Evolutionary conservation across 1,140 invertebrate genomes (phyloP).

Genomic region (Polypedilum pembai): DNA sequence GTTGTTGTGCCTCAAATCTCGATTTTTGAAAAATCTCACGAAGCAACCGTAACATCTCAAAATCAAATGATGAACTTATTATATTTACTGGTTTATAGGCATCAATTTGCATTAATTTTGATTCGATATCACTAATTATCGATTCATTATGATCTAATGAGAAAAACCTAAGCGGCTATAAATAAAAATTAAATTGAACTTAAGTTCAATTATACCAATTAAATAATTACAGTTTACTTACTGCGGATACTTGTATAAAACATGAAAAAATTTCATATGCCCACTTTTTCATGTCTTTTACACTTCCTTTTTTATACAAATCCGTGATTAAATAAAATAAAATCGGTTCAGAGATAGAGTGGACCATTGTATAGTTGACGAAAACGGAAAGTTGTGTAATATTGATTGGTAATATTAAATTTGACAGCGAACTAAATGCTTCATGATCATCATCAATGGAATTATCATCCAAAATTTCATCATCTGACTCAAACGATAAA

Average conservation of each 20-base stretch:
- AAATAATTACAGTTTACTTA: neutral
- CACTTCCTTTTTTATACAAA: conserved; percentile 65
- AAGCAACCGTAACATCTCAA: neutral
- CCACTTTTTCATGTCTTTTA: conserved; percentile 78
- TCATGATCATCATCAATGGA: neutral
- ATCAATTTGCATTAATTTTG: neutral
- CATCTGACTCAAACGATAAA: neutral
- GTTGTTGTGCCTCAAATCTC: neutral
- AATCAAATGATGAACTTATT: neutral
- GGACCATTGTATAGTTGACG: neutral
- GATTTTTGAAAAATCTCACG: neutral
- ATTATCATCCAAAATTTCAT: neutral
- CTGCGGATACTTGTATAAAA: conserved; percentile 72
- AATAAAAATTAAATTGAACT: neutral
- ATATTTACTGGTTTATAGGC: neutral
- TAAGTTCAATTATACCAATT: neutral
- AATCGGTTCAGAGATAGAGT: conserved; percentile 68
- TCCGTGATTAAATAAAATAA: conserved; percentile 79
- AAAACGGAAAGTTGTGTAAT: neutral
- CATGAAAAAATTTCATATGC: conserved; percentile 84
- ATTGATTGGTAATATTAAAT: neutral
- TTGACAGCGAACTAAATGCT: neutral
- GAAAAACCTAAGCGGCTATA: neutral
- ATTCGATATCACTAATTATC: neutral
- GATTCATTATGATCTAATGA: neutral